phyloP scores from a whole-genome alignment of 2,888 invertebrate genomes.

The Dolichopus griseipennis region DNA sequence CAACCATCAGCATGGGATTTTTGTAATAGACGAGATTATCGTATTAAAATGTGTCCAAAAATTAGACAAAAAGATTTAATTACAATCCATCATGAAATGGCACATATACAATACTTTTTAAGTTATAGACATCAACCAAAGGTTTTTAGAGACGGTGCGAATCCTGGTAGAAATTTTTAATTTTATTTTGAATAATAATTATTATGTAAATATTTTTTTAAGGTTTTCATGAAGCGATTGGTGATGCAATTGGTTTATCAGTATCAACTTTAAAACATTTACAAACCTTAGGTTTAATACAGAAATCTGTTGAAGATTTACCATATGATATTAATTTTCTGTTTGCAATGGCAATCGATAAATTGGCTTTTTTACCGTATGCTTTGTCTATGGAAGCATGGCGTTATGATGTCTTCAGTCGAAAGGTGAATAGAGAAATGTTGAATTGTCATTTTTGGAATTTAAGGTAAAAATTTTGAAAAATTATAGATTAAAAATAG shows the following conservation, averaged over 20 bases:
- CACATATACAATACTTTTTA: conserved; percentile 81
- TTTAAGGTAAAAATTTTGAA: conserved; percentile 57
- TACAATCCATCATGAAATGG: conserved; percentile 87
- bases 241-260: conserved; percentile 79
- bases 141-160: conserved; percentile 83
- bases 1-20: conserved; percentile 94
- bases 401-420: conserved; percentile 78
- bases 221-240: conserved; percentile 91
- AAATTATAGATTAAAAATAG: neutral
- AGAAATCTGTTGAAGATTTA: conserved; percentile 70
- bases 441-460: conserved; percentile 87
- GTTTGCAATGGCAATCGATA: conserved; percentile 76
- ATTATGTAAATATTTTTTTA: conserved; percentile 13
- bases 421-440: conserved; percentile 61
- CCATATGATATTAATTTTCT: conserved; percentile 78
- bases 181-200: neutral
- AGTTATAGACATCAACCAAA: conserved; percentile 75
- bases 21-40: conserved; percentile 75
- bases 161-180: conserved; percentile 58
- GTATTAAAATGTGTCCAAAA: conserved; percentile 82
- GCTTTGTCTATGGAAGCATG: conserved; percentile 76
- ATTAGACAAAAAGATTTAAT: conserved; percentile 78
- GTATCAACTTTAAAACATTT: conserved; percentile 78
- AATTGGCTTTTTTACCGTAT: conserved; percentile 69
- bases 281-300: conserved; percentile 70